These are phyloP conservation scores for Sardinella longiceps DNA, from an alignment of 2,797 vertebrate species.

Conservation along the genomic window DNA sequence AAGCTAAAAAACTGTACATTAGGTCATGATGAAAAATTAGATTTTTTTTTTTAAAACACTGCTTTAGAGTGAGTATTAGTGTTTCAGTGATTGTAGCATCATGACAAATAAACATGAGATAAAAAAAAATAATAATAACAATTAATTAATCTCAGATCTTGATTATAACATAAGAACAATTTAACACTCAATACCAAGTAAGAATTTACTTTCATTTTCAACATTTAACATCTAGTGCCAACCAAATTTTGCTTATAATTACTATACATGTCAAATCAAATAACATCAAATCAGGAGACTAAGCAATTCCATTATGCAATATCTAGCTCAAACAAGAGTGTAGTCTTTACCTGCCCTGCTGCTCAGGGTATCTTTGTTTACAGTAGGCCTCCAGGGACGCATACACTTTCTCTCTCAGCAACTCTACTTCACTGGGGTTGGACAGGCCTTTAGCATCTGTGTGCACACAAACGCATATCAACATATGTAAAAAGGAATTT, in stretches of 20 bases:
- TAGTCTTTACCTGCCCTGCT: constrained; percentile 86
- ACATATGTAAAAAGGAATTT: neutral
- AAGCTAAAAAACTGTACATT: too few species aligned
- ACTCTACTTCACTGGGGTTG: constrained; percentile 88
- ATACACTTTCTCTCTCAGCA: constrained; percentile 89
- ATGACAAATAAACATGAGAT: neutral
- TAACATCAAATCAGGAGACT: neutral
- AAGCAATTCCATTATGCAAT: neutral
- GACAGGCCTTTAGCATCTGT: constrained; percentile 92
- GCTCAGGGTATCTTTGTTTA: constrained; percentile 94
- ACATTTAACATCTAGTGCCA: neutral
- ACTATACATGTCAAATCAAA: neutral
- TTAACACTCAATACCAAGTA: too few species aligned
- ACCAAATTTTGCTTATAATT: neutral
- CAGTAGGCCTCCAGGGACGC: constrained; percentile 93
- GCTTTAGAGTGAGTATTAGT: neutral
- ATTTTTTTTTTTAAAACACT: too few species aligned
- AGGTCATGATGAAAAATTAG: too few species aligned
- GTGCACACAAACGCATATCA: neutral
- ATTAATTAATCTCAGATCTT: too few species aligned
- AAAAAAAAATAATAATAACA: too few species aligned
- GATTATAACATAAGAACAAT: neutral
- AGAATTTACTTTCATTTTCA: too few species aligned
- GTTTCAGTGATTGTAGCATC: neutral
- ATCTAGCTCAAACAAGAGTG: neutral